Conservation (phyloP, 2,113 vertebrate species). For the Chamaea fasciata region DNA sequence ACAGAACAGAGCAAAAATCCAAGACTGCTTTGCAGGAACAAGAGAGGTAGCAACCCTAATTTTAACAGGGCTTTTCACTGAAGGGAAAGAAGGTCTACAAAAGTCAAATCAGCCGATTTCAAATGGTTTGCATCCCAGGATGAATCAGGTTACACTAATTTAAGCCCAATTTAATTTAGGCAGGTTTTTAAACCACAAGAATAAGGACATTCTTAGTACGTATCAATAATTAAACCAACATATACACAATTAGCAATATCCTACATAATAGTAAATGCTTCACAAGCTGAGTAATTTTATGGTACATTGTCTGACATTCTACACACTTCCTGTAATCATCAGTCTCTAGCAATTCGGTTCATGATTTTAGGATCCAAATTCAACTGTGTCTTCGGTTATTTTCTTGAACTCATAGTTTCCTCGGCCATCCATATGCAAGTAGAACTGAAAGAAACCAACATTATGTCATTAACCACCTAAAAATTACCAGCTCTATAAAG, state of each 20-base stretch:
- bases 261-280: slow-evolving; percentile 72
- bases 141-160: slow-evolving; percentile 76
- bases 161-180: slow-evolving; percentile 83
- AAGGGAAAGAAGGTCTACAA: slow-evolving; percentile 69
- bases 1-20: slow-evolving; percentile 49
- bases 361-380: slow-evolving; percentile 88
- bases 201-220: slow-evolving; percentile 81
- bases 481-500: not conserved
- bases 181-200: slow-evolving; percentile 81
- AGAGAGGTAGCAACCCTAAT: slow-evolving; percentile 68
- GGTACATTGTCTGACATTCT: slow-evolving; percentile 53
- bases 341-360: slow-evolving; percentile 29
- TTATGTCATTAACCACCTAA: not conserved
- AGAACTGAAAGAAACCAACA: slow-evolving; percentile 74
- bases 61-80: slow-evolving; percentile 73
- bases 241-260: slow-evolving; percentile 83
- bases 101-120: slow-evolving; percentile 78
- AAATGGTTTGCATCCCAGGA: slow-evolving; percentile 78
- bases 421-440: slow-evolving; percentile 97
- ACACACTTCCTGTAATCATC: slow-evolving; percentile 28
- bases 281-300: slow-evolving; percentile 63
- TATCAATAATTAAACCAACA: slow-evolving; percentile 87
- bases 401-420: slow-evolving; percentile 95
- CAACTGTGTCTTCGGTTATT: slow-evolving; percentile 93
- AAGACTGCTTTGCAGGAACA: slow-evolving; percentile 49